Conservation (phyloP, 1,140 invertebrate species). For the Musca vetustissima region DNA sequence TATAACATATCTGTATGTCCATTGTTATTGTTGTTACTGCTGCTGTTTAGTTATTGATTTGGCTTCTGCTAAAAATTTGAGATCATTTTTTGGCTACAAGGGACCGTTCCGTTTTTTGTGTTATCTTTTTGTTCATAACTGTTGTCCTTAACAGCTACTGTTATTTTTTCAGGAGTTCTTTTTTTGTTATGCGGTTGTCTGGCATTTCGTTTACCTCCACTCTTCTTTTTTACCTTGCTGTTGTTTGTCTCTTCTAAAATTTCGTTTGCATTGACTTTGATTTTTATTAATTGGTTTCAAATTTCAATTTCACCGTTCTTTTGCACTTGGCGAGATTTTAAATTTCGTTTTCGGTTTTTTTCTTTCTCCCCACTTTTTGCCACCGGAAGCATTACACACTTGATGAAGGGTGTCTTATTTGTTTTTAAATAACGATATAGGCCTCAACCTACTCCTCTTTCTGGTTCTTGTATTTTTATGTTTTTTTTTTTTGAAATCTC, state of each 20-base stretch:
- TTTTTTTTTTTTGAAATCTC: too few relatives aligned
- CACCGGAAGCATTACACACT: constrained; percentile 30
- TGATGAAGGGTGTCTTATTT: constrained; percentile 27
- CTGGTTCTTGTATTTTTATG: too few relatives aligned
- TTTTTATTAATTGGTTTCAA: constrained; percentile 31
- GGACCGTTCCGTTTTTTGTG: too few relatives aligned
- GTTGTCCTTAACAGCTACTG: too few relatives aligned
- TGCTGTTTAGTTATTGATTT: constrained; percentile 29
- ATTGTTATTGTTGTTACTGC: background rate
- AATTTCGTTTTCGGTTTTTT: too few relatives aligned
- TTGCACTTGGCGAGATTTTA: background rate
- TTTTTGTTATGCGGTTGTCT: too few relatives aligned
- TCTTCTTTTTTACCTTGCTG: constrained; percentile 6
- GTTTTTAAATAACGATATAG: background rate
- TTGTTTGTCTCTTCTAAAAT: background rate
- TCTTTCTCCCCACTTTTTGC: background rate
- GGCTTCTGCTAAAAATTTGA: constrained; percentile 27
- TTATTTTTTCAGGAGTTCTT: too few relatives aligned
- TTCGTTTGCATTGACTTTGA: constrained; percentile 20
- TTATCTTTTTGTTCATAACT: too few relatives aligned
- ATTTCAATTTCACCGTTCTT: constrained; percentile 24
- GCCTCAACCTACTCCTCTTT: too few relatives aligned
- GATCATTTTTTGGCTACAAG: background rate
- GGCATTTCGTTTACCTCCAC: background rate
- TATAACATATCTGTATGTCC: background rate